Base-by-base conservation (phyloP, 2,797 vertebrate species). In the Lagodon rhomboides region DNA sequence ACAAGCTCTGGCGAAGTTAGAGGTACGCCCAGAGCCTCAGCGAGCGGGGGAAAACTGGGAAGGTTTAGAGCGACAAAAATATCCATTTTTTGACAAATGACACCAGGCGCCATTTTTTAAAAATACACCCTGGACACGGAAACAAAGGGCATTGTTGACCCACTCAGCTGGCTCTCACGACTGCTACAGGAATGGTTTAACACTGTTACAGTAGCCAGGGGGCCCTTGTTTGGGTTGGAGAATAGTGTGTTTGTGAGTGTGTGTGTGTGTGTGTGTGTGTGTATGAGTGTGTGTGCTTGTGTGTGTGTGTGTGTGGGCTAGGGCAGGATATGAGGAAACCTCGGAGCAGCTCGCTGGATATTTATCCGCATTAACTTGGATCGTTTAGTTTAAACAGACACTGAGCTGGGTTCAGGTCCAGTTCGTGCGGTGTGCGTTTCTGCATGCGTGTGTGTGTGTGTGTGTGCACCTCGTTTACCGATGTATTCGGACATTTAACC, bases 301-400 rank as follows among this genome's bases (percentile, higher is more conserved):
- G 91, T n/a, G n/a, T n/a, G n/a, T n/a, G 30, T 58, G 44, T 88
- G 92, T 91, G 93, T 86, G 91, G 86, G 86, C 88, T 38, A 13
- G 58, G 69, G 86, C 93, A 93, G 93, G 93, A 95, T 93, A 94
- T 94, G 91, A 94, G 84, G 80, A 93, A 92, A 92, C 92, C 79
- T 93, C 84, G 49, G 80, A 87, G 85, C 90, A 74, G 83, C 87
- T 91, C 89, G 77, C 66, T 92, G 91, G 91, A 92, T 93, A 90
- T 94, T 94, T 94, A 87, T 93, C 87, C 86, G 74, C 75, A 92
- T 94, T 93, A 94, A 92, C 86, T 91, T 89, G 82, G 92, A 94
- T 91, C 87, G 71, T 91, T 92, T 89, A 83, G 86, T 93, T 95
- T 93, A 93, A 94, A 94, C 90, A 92, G 90, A 88, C 86, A 62